Base-by-base conservation (phyloP, 2,888 invertebrate species). In the Macrosoma leucophasiata region DNA sequence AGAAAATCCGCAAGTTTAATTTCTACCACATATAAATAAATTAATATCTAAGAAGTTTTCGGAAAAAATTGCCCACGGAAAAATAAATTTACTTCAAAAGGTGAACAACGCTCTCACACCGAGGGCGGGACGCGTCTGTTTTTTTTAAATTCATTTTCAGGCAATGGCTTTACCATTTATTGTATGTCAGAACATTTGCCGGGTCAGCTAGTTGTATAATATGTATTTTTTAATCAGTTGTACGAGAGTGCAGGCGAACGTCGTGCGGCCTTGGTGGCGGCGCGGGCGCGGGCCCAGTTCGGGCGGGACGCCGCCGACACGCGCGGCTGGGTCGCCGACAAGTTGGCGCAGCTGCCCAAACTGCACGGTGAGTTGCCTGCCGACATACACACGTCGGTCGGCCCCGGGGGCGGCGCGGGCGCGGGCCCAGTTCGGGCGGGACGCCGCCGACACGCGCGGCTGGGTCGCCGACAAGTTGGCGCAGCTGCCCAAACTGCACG, bases 381-480 rank as follows among this genome's bases (percentile, higher is more conserved):
- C 15, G 6, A 14, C 17, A n/a, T n/a, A n/a, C n/a, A n/a, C 86
- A 0, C 89, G 93, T 7, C 89, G 90, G 38, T 84, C 84, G 28
- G 87, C 88, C 39, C 79, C 98, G n/a, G 89, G 87, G 17, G 93
- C 94, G 43, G 90, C 92, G 0, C 78, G 95, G 12, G 84, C 96
- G 3, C 92, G 95, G 53, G 94, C 95, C 0, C 95, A 96, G 76
- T 98, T 98, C 77, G 90, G 93, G 14, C 87, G 97, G 17, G 97
- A 98, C 72, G 95, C 95, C 4, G 91, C 90, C 3, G 97, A 97
- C 67, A 93, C 96, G 0, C 91, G 94, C 55, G 89, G 89, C 2
- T 97, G 97, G 97, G 94, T 97, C 37, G 92, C 90, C 18, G 97
- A 97, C 66, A 97, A 95, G 64, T 90, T 92, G 43, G 95, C 94